These are phyloP conservation scores for Coturnix japonica DNA, from an alignment of 2,113 vertebrate genomes.

Conservation along the genomic window DNA sequence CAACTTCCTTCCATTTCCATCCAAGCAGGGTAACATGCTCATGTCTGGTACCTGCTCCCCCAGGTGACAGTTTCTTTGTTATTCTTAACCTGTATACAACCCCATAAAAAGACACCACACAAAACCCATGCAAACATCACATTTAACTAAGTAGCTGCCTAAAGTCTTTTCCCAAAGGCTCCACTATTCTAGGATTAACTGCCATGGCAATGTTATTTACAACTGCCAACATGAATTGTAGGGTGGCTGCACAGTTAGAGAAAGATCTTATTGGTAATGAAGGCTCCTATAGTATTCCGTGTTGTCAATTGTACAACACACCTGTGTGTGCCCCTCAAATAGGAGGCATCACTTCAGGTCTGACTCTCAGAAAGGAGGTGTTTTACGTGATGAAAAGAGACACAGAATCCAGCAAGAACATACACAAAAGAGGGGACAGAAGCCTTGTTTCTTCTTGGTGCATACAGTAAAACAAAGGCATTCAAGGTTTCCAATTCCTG, in stretches of 20 bases:
- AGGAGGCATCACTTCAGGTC: neutral
- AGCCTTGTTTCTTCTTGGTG: neutral
- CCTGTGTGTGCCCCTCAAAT: neutral
- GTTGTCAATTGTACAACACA: fast-evolving
- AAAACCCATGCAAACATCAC: neutral
- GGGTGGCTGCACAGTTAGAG: neutral
- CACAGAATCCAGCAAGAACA: neutral
- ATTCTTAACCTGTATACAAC: neutral
- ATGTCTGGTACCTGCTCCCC: fast-evolving
- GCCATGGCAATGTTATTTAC: conserved; percentile 11
- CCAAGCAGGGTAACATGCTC: neutral
- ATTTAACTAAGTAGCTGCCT: neutral
- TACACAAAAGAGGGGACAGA: neutral
- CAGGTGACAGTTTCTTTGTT: neutral
- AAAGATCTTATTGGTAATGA: neutral
- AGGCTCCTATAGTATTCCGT: neutral
- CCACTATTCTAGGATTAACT: conserved; percentile 45
- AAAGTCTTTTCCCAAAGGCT: conserved; percentile 20
- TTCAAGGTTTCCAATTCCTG: neutral
- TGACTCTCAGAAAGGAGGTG: neutral
- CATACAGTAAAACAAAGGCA: neutral
- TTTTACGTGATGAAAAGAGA: neutral
- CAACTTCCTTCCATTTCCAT: neutral
- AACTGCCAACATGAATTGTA: conserved; percentile 24
- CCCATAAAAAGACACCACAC: fast-evolving